Evolutionary conservation across 2,888 invertebrate genomes (phyloP).

Genomic region (Caenorhabditis zanzibari): DNA sequence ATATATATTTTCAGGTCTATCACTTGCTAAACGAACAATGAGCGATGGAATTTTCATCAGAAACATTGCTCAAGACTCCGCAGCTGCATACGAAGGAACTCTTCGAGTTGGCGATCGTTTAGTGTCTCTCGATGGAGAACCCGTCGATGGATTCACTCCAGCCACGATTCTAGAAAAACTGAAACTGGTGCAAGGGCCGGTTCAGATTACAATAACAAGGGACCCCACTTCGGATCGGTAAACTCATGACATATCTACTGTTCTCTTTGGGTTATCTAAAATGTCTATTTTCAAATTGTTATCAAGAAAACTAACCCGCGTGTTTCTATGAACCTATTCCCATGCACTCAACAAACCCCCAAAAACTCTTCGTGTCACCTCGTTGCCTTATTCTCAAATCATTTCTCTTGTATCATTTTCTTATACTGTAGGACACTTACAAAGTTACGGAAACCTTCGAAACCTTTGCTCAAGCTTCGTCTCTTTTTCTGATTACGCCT

Average conservation of each 20-base stretch:
- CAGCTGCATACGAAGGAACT: slow-evolving; percentile 75
- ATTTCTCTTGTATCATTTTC: slow-evolving; percentile 10
- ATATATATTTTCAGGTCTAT: slow-evolving; percentile 78
- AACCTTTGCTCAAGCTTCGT: slow-evolving; percentile 45
- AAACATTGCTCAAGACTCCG: slow-evolving; percentile 79
- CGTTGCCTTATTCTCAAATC: slow-evolving; percentile 42
- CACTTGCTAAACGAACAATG: slow-evolving; percentile 80
- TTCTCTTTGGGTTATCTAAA: neutral
- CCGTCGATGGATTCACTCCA: slow-evolving; percentile 78
- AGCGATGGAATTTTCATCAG: slow-evolving; percentile 82
- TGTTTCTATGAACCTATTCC: slow-evolving; percentile 45
- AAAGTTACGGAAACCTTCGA: slow-evolving; percentile 42
- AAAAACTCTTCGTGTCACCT: slow-evolving; percentile 31
- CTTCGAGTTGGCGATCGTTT: slow-evolving; percentile 72
- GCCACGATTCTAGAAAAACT: slow-evolving; percentile 81
- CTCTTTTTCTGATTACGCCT: neutral
- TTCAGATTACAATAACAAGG: slow-evolving; percentile 76
- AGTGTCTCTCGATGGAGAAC: slow-evolving; percentile 76
- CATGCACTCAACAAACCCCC: slow-evolving; percentile 5
- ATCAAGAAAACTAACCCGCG: slow-evolving; percentile 18
- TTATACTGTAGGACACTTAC: slow-evolving; percentile 45
- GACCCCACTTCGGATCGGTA: slow-evolving; percentile 48
- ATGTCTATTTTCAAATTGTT: neutral
- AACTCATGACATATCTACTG: slow-evolving; percentile 34
- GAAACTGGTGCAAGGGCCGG: slow-evolving; percentile 76